Evolutionary conservation across 2,113 vertebrate genomes (phyloP).

Genomic region (Poecile atricapillus): DNA sequence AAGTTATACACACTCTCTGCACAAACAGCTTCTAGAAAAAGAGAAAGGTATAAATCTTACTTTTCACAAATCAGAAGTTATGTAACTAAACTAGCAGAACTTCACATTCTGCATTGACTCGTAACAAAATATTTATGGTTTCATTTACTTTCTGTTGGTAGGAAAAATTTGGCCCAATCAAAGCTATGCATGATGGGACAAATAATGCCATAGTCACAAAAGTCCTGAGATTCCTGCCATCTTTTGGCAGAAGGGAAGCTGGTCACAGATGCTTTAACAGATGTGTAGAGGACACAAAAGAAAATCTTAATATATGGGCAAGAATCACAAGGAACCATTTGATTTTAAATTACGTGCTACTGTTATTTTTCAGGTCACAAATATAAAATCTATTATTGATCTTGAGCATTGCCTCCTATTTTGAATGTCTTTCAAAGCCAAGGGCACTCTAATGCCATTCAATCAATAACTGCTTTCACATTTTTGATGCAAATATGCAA

Average conservation of each 20-base stretch:
- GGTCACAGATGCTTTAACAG: not conserved
- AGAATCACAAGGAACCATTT: not conserved
- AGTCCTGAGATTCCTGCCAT: not conserved
- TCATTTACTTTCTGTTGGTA: not conserved
- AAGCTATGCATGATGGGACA: not conserved
- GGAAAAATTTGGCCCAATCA: not conserved
- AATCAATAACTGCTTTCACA: slow-evolving; percentile 66
- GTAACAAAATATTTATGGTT: not conserved
- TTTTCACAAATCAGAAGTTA: not conserved
- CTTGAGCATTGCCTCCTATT: slow-evolving; percentile 22
- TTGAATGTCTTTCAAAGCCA: slow-evolving; percentile 62
- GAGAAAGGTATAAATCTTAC: not conserved
- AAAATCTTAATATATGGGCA: not conserved
- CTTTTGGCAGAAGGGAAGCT: not conserved
- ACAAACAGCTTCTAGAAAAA: not conserved
- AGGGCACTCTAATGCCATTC: slow-evolving; percentile 35
- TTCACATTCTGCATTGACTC: not conserved
- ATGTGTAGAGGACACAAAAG: not conserved
- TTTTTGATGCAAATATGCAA: slow-evolving; percentile 18
- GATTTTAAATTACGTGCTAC: not conserved
- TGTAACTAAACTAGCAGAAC: not conserved
- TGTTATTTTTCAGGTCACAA: slow-evolving; percentile 51
- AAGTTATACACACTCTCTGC: not conserved
- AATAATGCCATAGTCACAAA: not conserved
- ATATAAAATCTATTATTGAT: slow-evolving; percentile 68